These are phyloP conservation scores for Eupeodes corollae DNA, from an alignment of 1,140 invertebrate species.

Conservation along the genomic window DNA sequence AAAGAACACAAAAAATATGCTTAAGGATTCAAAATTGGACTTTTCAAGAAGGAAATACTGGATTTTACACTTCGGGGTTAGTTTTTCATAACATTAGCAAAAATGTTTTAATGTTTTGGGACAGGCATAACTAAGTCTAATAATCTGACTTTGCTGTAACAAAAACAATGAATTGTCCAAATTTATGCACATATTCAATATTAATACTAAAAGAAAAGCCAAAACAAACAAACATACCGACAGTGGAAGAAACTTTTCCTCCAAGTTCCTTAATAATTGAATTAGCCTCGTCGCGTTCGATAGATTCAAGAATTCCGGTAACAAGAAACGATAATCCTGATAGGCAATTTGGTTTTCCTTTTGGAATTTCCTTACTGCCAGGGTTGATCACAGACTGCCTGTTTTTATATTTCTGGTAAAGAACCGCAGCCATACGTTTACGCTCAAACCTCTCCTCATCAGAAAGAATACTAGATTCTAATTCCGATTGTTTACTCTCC, in stretches of 20 bases:
- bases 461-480: conserved; percentile 36
- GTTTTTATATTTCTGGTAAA: conserved; percentile 62
- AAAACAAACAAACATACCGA: no score
- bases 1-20: no score
- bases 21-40: no score
- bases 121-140: no score
- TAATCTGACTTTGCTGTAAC: no score
- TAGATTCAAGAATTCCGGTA: conserved; percentile 79
- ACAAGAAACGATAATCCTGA: conserved; percentile 68
- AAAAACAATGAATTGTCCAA: no score
- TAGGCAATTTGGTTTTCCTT: conserved; percentile 65
- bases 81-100: no score
- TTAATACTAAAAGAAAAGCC: no score
- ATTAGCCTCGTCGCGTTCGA: conserved; percentile 70
- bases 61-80: no score
- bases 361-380: conserved; percentile 70
- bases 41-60: no score
- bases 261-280: conserved; percentile 68
- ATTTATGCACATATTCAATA: no score
- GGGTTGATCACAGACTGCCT: conserved; percentile 64
- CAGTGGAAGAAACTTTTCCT: conserved; percentile 56
- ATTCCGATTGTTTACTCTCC: conserved; percentile 15
- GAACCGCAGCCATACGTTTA: conserved; percentile 46
- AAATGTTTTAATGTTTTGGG: no score
- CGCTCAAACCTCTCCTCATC: conserved; percentile 54